phyloP scores from a whole-genome alignment of 2,113 vertebrate genomes.

The Erpornis zantholeuca region DNA sequence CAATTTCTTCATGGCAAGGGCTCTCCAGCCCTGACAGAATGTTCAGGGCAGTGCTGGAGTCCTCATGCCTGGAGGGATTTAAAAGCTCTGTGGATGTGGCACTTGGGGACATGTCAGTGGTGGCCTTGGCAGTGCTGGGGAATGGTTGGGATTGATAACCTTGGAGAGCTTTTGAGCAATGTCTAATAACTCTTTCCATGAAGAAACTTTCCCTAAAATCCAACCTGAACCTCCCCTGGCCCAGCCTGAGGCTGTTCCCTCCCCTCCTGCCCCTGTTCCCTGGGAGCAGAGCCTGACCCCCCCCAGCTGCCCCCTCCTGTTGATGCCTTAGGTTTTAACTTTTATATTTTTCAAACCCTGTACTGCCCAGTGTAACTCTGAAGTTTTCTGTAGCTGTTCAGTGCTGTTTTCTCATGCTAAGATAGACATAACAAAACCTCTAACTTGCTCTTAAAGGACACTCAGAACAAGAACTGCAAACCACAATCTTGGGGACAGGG shows the following conservation, averaged over 20 bases:
- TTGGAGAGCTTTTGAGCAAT: background rate
- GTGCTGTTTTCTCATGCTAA: too few relatives aligned
- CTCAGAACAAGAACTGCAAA: too few relatives aligned
- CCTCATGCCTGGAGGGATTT: background rate
- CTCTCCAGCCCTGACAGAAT: background rate
- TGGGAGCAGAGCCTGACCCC: background rate
- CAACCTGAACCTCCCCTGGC: accelerated
- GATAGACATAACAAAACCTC: too few relatives aligned
- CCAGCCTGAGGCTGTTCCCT: background rate
- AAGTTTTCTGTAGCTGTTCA: too few relatives aligned
- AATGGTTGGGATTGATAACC: accelerated
- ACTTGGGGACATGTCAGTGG: background rate
- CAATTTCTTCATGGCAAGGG: background rate
- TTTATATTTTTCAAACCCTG: too few relatives aligned
- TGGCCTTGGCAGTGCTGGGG: background rate
- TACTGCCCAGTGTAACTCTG: too few relatives aligned
- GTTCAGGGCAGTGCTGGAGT: background rate
- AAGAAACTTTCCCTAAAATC: background rate
- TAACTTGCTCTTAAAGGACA: too few relatives aligned
- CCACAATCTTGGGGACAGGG: too few relatives aligned
- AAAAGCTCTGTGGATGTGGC: background rate
- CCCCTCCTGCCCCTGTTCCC: background rate
- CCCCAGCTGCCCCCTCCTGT: background rate
- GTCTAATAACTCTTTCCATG: background rate
- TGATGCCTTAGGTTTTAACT: too few relatives aligned